These are phyloP conservation scores for Caenorhabditis afra DNA, from an alignment of 2,888 invertebrate genomes.

Conservation along the genomic window DNA sequence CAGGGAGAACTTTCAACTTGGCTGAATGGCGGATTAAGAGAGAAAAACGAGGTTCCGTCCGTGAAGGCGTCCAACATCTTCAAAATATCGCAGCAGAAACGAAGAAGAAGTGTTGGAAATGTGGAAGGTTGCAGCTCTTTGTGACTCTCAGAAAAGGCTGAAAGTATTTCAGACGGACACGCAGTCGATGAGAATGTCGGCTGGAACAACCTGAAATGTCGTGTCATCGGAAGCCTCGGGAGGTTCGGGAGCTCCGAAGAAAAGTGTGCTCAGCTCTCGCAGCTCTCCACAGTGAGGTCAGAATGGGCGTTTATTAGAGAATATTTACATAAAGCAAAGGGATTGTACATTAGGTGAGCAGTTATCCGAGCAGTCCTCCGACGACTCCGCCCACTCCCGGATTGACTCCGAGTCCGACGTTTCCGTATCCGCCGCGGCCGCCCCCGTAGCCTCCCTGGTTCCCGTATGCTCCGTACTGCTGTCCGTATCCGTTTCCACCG, in stretches of 20 bases:
- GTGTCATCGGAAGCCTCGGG: slow-evolving; percentile 49
- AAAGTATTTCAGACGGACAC: slow-evolving; percentile 25
- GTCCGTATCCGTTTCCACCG: slow-evolving; percentile 13
- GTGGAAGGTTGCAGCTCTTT: slow-evolving; percentile 32
- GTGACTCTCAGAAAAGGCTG: no score
- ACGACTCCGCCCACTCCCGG: slow-evolving; percentile 54
- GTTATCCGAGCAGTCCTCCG: slow-evolving; percentile 53
- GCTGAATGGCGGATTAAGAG: slow-evolving; percentile 21
- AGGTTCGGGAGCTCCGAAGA: slow-evolving; percentile 45
- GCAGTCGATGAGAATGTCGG: slow-evolving; percentile 41
- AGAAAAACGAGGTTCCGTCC: slow-evolving; percentile 30
- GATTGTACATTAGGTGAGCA: neutral
- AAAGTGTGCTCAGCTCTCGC: slow-evolving; percentile 49
- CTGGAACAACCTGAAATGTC: slow-evolving; percentile 51
- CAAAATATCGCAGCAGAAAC: slow-evolving; percentile 43
- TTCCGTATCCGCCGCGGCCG: slow-evolving; percentile 44
- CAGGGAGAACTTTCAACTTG: slow-evolving; percentile 32
- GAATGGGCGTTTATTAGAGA: slow-evolving; percentile 11
- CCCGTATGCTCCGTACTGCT: slow-evolving; percentile 29
- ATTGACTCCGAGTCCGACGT: slow-evolving; percentile 53
- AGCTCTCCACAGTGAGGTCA: slow-evolving; percentile 43
- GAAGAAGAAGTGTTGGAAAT: slow-evolving; percentile 51
- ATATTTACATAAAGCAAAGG: slow-evolving; percentile 42
- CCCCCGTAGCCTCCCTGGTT: slow-evolving; percentile 44
- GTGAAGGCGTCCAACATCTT: slow-evolving; percentile 51